These are phyloP conservation scores for Entelurus aequoreus DNA, from an alignment of 2,113 vertebrate species.

Conservation along the genomic window DNA sequence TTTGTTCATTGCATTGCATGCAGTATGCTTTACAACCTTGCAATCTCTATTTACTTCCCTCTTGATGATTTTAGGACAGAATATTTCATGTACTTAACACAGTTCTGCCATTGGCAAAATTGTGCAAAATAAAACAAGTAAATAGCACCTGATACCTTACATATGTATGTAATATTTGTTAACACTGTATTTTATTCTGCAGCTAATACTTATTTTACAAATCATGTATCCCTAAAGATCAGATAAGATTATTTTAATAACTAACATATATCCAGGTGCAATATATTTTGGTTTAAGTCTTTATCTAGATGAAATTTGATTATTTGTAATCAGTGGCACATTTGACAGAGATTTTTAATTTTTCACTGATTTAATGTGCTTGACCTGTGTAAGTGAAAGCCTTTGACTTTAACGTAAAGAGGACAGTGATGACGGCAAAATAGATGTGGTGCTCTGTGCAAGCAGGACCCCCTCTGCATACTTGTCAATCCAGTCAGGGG, in stretches of 20 bases:
- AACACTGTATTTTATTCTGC: background rate
- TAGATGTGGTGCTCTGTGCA: slow-evolving; percentile 35
- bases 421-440: slow-evolving; percentile 26
- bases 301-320: slow-evolving; percentile 16
- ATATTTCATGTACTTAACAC: background rate
- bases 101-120: too few species aligned
- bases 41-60: slow-evolving; percentile 10
- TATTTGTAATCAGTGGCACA: slow-evolving; percentile 21
- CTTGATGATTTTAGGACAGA: slow-evolving; percentile 6
- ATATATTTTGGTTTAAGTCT: too few species aligned
- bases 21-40: slow-evolving; percentile 1
- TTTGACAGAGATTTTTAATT: slow-evolving; percentile 11
- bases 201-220: background rate
- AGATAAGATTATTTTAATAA: too few species aligned
- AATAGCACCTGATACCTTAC: too few species aligned
- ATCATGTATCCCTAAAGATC: background rate
- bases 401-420: slow-evolving; percentile 23
- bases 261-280: too few species aligned
- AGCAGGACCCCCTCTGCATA: slow-evolving; percentile 5
- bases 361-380: slow-evolving; percentile 17
- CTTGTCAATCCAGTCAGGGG: slow-evolving; percentile 59
- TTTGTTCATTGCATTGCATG: slow-evolving; percentile 21
- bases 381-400: slow-evolving; percentile 24
- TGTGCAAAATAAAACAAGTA: too few species aligned
- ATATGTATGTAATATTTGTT: too few species aligned